These are phyloP conservation scores for Bombus consobrinus DNA, from an alignment of 1,140 invertebrate species.

Conservation along the genomic window DNA sequence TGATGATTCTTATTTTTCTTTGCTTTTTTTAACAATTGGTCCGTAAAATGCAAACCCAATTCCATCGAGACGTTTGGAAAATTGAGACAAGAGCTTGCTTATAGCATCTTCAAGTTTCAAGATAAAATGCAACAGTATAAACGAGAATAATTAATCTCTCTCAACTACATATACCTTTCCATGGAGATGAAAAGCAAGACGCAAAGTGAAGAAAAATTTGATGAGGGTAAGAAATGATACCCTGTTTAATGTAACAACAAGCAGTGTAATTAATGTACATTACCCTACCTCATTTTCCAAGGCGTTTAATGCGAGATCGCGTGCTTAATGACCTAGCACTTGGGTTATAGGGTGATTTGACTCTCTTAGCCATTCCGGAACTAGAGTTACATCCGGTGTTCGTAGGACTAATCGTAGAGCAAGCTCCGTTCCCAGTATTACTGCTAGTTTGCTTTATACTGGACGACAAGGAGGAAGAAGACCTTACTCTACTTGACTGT, in stretches of 20 bases:
- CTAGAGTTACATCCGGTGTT: slow-evolving; percentile 53
- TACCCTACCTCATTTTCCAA: slow-evolving; percentile 75
- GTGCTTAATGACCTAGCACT: slow-evolving; percentile 74
- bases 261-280: slow-evolving; percentile 11
- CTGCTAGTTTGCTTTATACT: slow-evolving; percentile 64
- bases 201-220: slow-evolving; percentile 27
- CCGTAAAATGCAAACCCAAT: slow-evolving; percentile 30
- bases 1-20: not conserved
- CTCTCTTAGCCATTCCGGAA: slow-evolving; percentile 74
- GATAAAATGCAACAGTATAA: slow-evolving; percentile 37
- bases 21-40: slow-evolving; percentile 10
- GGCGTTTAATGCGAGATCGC: slow-evolving; percentile 79
- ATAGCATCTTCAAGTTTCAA: not conserved
- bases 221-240: slow-evolving; percentile 58
- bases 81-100: not conserved
- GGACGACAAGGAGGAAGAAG: slow-evolving; percentile 59
- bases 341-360: slow-evolving; percentile 77
- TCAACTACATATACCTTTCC: not conserved
- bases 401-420: slow-evolving; percentile 47
- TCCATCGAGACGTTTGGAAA: not conserved
- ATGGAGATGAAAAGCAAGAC: slow-evolving; percentile 22
- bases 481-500: slow-evolving; percentile 60
- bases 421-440: slow-evolving; percentile 55
- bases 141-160: not conserved
- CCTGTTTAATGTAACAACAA: slow-evolving; percentile 39